Base-by-base conservation (phyloP, 2,888 invertebrate species). In the Cotesia congregata region DNA sequence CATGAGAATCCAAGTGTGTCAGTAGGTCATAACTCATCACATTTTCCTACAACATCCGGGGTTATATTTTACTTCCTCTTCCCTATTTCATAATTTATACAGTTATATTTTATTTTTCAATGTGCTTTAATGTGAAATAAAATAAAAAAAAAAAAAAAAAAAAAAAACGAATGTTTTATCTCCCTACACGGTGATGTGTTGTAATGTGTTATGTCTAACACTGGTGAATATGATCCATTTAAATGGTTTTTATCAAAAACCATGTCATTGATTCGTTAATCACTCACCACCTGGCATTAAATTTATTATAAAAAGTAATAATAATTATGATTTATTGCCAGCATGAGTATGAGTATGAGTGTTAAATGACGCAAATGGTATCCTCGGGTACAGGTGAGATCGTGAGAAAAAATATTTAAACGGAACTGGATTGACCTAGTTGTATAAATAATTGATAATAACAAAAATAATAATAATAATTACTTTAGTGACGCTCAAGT, bases 381-480 rank as follows among this genome's bases (percentile, higher is more conserved):
- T 60, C 15, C 50, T 60, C 38, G 67, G 68, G 39, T 40, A 39
- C 40, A 38, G 68, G 15, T 50, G 50, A 50, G 50, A 50, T 50
- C 50, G 50, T 38, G 40, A 40, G 15, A 68, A 68, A 40, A 62
- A 76, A 71, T 74, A 61, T 60, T 39, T 39, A 73, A 67, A 7
- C 70, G 64, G 38, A 67, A 77, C 70, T 76, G 61, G 70, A 76
- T 68, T 68, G 75, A 74, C 76, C 61, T 75, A 74, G 79, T 82
- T 82, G 80, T 81, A 80, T 82, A 81, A 80, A 81, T 60, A 74
- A 72, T 17, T 59, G 41, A 38, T 72, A 50, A 50, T 50, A 50
- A 50, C 7, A 30, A 30, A 30, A 30, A 2, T 30, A 30, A 30
- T 30, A 30, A 30, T 4, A 30, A 30, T 30, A 30, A 30, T 30